Conservation (phyloP, 2,888 invertebrate genomes). For the Cheilosia scutellata region DNA sequence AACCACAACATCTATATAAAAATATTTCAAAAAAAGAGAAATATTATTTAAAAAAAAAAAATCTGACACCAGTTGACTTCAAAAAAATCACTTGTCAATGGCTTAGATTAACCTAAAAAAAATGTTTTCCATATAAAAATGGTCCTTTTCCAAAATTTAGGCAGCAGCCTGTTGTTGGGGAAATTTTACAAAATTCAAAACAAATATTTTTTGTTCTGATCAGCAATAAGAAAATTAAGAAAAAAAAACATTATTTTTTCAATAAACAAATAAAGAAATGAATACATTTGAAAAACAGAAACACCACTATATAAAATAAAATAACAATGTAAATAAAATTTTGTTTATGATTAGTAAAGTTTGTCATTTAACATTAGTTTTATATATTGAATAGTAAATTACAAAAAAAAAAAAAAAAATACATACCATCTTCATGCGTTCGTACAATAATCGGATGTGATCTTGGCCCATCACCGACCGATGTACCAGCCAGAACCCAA, state of each 20-base stretch:
- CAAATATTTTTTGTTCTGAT: constrained; percentile 52
- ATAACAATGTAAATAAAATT: constrained; percentile 17
- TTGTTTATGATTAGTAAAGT: constrained; percentile 48
- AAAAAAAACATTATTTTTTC: no score
- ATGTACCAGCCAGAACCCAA: constrained; percentile 98
- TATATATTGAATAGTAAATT: constrained; percentile 21
- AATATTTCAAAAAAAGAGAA: constrained; percentile 22
- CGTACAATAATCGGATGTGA: constrained; percentile 96
- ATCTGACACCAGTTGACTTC: constrained; percentile 76
- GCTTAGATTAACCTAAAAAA: constrained; percentile 51
- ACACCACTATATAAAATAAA: constrained; percentile 13
- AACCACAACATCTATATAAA: constrained; percentile 46
- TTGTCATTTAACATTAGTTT: constrained; percentile 24
- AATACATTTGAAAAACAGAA: constrained; percentile 22
- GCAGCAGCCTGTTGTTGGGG: constrained; percentile 55
- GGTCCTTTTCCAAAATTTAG: constrained; percentile 62
- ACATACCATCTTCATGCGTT: constrained; percentile 99
- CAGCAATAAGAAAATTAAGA: constrained; percentile 22
- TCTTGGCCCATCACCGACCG: constrained; percentile 97
- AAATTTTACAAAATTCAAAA: constrained; percentile 64
- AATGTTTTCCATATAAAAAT: constrained; percentile 37
- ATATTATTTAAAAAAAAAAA: not conserved
- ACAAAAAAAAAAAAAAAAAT: constrained; percentile 76
- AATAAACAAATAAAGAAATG: constrained; percentile 73
- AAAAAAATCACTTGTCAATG: constrained; percentile 78